Evolutionary conservation across 2,888 invertebrate genomes (phyloP), one percentile per base, ranked within the genome.

Genomic region (Cephus nigrinus): DNA sequence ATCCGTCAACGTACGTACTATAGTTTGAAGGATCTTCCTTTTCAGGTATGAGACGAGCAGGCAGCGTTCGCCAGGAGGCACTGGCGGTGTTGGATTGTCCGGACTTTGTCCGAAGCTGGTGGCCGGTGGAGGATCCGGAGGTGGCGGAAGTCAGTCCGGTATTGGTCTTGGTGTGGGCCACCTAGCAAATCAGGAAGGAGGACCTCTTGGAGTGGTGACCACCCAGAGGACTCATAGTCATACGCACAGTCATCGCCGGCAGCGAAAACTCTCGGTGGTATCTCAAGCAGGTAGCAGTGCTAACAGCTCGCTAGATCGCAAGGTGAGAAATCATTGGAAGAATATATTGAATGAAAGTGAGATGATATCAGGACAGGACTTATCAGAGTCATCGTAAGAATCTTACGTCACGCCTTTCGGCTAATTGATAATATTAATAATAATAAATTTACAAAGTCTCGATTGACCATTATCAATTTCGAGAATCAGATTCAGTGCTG

Each of bases 31-130:
- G 23, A 55, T 55, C 4, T 15, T 55, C 9, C 31, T 23, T 90
- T 90, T n/a, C 85, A 91, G 91, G 91, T 91, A 91, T 91, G 91
- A 91, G 85, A 90, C 91, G 86, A 91, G 89, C 80, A 90, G 91
- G 86, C 91, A 91, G 83, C 89, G 90, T 81, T 86, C 90, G 84
- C 88, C 91, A 80, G 88, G 90, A 80, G 90, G 90, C 84, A 88
- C 88, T 83, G 88, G 88, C 78, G 88, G 88, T 81, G 87, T 86
- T 79, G 88, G 89, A 80, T 86, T 91, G 81, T 90, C 90, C 76
- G 90, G 90, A 83, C 86, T 91, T 85, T 90, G 91, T 86, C 88
- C 91, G 69, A 90, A 90, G 85, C 85, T 91, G 87, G 89, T 88
- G 87, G 86, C 88, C 82, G 86, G 87, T 87, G 86, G 89, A 83